Evolutionary conservation across 2,113 vertebrate species (phyloP), one percentile per base, ranked within the genome.

Genomic region (Callocephalon fimbriatum): DNA sequence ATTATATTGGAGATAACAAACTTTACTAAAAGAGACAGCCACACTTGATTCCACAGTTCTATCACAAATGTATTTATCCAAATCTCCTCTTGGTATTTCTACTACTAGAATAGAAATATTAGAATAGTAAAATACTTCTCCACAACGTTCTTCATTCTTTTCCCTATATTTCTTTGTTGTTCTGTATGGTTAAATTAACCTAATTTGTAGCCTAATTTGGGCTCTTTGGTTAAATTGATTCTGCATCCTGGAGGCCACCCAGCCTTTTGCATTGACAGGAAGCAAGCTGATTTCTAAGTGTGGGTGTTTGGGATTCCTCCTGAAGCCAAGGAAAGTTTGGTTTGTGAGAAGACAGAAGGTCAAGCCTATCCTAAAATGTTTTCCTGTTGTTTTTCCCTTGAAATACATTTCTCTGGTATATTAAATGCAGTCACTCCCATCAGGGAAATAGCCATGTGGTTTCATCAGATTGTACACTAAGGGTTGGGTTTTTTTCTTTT

Each of bases 281-380:
- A 95, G 65, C 12, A 91, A 91, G 40, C 17, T 72, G 65, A 16
- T 91, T 88, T 93, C 75, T 77, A 79, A 68, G 63, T 0, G 65
- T 94, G 94, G 85, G 90, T 88, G 88, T 95, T 88, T 84, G 40
- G 40, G 65, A 87, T 40, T 53, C 10, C 42, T 93, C 56, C 32
- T 86, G 65, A 85, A 93, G 68, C 92, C 92, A 89, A 81, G 37
- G 25, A 65, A 93, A 75, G 16, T 80, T 92, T 89, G 83, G 61
- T 75, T 89, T 91, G 27, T 47, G n/a, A 92, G 56, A 84, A 78
- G 15, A 73, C 18, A 65, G 84, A 92, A 97, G 75, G 44, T 89
- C 76, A 89, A 77, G n/a, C 37, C 68, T 72, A 63, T 81, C 83
- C 80, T 88, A 86, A 80, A 88, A 80, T 80, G 6, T 47, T 89